These are phyloP conservation scores for Xiphophorus maculatus DNA, from an alignment of 2,113 vertebrate species.

Conservation along the genomic window DNA sequence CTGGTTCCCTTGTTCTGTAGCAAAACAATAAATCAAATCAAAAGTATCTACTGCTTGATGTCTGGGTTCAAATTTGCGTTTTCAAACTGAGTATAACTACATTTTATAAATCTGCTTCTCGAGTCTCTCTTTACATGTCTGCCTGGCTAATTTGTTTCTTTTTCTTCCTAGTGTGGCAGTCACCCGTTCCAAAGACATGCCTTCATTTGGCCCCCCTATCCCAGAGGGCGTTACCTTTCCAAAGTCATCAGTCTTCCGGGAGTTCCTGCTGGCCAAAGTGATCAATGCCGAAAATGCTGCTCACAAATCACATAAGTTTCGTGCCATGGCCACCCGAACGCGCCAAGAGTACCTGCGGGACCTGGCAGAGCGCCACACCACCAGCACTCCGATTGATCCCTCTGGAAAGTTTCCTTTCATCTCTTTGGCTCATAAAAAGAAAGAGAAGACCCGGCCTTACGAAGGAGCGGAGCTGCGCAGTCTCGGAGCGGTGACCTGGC, in stretches of 20 bases:
- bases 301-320: slow-evolving; percentile 98
- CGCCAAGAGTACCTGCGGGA: slow-evolving; percentile 98
- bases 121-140: not conserved
- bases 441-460: slow-evolving; percentile 93
- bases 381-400: slow-evolving; percentile 96
- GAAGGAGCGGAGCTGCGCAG: slow-evolving; percentile 91
- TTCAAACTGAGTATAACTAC: not conserved
- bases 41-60: not conserved
- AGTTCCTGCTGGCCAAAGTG: slow-evolving; percentile 97
- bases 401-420: slow-evolving; percentile 98
- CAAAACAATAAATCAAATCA: not conserved
- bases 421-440: slow-evolving; percentile 95
- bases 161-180: slow-evolving; percentile 88
- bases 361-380: slow-evolving; percentile 96
- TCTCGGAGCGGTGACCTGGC: slow-evolving; percentile 90
- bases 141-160: not conserved
- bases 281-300: slow-evolving; percentile 98
- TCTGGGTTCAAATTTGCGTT: not conserved
- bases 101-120: not conserved
- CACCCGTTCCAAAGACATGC: slow-evolving; percentile 95
- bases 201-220: slow-evolving; percentile 95
- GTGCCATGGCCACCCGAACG: slow-evolving; percentile 96
- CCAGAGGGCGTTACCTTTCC: slow-evolving; percentile 96
- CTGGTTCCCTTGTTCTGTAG: not conserved
- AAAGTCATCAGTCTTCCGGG: slow-evolving; percentile 97